A percentile compares a stretch with the other conserved stretches of the same genome.
Conservation (phyloP, 2,888 invertebrate genomes). For the Alcis repandata region DNA sequence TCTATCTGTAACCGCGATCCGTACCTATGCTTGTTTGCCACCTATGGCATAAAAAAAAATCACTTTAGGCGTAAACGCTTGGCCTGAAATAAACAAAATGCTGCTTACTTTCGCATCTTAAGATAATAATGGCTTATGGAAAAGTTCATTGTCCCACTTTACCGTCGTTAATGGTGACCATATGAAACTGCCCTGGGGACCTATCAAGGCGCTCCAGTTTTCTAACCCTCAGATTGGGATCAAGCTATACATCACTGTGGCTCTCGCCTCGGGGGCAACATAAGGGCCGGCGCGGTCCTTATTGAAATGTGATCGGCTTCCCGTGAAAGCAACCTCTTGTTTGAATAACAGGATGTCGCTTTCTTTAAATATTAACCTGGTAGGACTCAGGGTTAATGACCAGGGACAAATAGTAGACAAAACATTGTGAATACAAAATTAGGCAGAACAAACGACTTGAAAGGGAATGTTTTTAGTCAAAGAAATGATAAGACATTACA, state of each 20-base stretch:
- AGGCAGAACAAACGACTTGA: too few species aligned
- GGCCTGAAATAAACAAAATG: not conserved
- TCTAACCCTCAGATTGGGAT: slow-evolving; percentile 41
- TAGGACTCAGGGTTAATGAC: slow-evolving; percentile 6
- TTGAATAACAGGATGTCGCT: slow-evolving; percentile 37
- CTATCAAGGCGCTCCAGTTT: slow-evolving; percentile 41
- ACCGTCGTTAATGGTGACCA: slow-evolving; percentile 32
- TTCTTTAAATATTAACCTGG: slow-evolving; percentile 35
- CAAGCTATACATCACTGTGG: slow-evolving; percentile 41
- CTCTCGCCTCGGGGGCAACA: slow-evolving; percentile 35
- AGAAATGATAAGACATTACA: too few species aligned
- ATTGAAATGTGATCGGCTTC: slow-evolving; percentile 43
- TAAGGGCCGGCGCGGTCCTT: slow-evolving; percentile 37
- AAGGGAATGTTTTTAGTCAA: too few species aligned
- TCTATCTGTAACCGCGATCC: too few species aligned
- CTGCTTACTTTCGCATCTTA: not conserved
- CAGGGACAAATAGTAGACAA: not conserved
- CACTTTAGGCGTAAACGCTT: not conserved
- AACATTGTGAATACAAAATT: not conserved
- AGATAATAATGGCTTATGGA: not conserved
- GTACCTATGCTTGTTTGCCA: too few species aligned
- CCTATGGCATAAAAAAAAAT: too few species aligned
- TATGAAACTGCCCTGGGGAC: slow-evolving; percentile 30
- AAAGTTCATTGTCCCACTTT: slow-evolving; percentile 1
- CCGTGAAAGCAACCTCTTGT: slow-evolving; percentile 34